Evolutionary conservation across 2,113 vertebrate genomes (phyloP), one percentile per base, ranked within the genome.

Genomic region (Petaurus breviceps): DNA sequence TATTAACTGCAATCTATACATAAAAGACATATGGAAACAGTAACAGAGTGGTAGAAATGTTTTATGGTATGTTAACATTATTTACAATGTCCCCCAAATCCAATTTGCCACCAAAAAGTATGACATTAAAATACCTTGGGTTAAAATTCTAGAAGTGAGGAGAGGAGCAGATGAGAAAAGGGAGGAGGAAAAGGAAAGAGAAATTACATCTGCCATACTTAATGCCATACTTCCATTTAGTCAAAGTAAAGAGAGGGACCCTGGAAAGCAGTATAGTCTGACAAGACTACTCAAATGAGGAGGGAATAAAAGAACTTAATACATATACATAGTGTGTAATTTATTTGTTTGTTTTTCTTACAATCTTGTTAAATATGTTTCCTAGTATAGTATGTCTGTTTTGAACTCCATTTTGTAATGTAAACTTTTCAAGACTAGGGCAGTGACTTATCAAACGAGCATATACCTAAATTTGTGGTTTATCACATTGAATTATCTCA

Each of bases 31-130:
- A 51, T 49, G 52, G n/a, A 93, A 90, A 47, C 5, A 90, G 68
- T 54, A 49, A 93, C 14, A 24, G 0, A n/a, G 5, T 77, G 16
- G 46, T 3, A 9, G 37, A n/a, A 77, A 77, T n/a, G 14, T 77
- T 77, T 77, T 37, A n/a, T 77, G 12, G 19, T 93, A 84, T 49
- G 49, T 55, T 95, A 51, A 61, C 53, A 50, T 93, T 51, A 92
- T 93, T 92, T 90, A 95, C 55, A 92, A 47, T 54, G 77, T 5
- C 54, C 43, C 52, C 84, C n/a, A 43, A 84, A 92, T 93, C 93
- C 52, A 51, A 49, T 93, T 68, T 90, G 0, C 49, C 51, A 89
- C 52, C 91, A 93, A 93, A 91, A 8, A 46, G 24, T 51, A 14
- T 51, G 28, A 3, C 46, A 61, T 31, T 10, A 10, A 84, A 61